Percentiles rank a stretch among this genome's conserved stretches.
Evolutionary conservation across 2,888 invertebrate species (phyloP).

Genomic region (Eristalis arbustorum): DNA sequence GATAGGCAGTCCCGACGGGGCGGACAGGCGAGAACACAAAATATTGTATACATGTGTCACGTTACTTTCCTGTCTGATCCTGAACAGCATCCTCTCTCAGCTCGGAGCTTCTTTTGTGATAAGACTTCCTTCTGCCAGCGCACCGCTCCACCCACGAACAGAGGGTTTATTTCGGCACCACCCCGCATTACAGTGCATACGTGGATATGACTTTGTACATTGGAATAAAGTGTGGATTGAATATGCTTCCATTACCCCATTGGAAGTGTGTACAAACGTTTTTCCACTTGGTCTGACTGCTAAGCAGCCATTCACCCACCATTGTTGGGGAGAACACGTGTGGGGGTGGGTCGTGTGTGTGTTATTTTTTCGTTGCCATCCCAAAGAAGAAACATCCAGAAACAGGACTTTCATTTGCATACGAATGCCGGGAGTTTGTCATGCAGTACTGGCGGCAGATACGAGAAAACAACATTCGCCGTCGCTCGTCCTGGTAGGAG

Average conservation of each 20-base stretch:
- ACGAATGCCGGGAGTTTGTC: slow-evolving; percentile 57
- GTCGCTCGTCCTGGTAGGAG: slow-evolving; percentile 32
- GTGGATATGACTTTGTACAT: slow-evolving; percentile 3
- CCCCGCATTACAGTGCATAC: not conserved
- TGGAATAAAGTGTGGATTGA: slow-evolving; percentile 55
- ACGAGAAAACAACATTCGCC: slow-evolving; percentile 30
- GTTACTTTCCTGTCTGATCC: slow-evolving; percentile 56
- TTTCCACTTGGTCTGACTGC: slow-evolving; percentile 21
- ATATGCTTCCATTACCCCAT: slow-evolving; percentile 67
- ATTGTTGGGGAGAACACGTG: slow-evolving; percentile 30
- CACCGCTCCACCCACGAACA: not conserved
- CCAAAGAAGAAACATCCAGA: slow-evolving; percentile 58
- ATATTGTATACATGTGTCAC: slow-evolving; percentile 22
- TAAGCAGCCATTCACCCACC: not conserved
- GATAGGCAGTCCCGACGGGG: not conserved
- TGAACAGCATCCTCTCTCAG: slow-evolving; percentile 35
- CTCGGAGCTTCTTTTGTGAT: slow-evolving; percentile 30
- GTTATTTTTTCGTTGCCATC: slow-evolving; percentile 41
- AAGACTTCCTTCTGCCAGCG: not conserved
- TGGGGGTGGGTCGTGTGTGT: slow-evolving; percentile 20
- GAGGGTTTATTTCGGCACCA: slow-evolving; percentile 36
- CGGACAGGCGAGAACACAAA: not conserved
- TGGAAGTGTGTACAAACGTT: slow-evolving; percentile 54
- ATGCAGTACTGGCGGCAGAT: slow-evolving; percentile 19
- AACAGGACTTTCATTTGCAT: slow-evolving; percentile 69